Evolutionary conservation across 2,113 vertebrate species (phyloP), one percentile per base, ranked within the genome.

Genomic region (Vidua chalybeata): DNA sequence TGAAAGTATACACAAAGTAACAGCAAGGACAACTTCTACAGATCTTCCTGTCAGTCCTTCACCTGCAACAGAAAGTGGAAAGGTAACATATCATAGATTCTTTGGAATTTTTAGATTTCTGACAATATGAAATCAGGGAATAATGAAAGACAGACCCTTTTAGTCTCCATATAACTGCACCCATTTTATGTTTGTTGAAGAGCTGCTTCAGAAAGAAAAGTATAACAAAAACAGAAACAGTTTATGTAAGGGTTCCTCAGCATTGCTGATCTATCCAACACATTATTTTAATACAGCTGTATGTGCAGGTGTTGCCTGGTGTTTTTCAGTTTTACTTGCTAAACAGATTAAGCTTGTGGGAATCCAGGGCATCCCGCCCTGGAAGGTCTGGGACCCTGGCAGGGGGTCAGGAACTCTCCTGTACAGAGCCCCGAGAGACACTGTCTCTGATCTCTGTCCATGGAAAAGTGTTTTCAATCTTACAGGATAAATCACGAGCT

Each of bases 21-120:
- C 99, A 26, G 99, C 99, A 68, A 99, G 97, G 69, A 99, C 99
- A 96, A 99, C 99, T 98, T 99, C 99, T 71, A 99, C 98, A 43
- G 99, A 98, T 97, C 98, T 98, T 97, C 98, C 99, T 92, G 99
- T 97, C 51, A 97, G 88, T 18, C 98, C 98, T 61, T 99, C 98
- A 82, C 96, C 99, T 99, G 96, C 73, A 97, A 96, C 23, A 90
- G 52, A 95, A 96, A 91, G 54, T 37, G 10, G 28, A 91, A 88
- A 81, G 61, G 11, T 69, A 66, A 31, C 45, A 56, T 37, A 59
- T 48, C 43, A 78, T 26, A 37, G n/a, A 67, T 51, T 54, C 33
- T 46, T 84, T 35, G 7, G 6, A 30, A 28, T 55, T 49, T 92
- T 77, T 13, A 58, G 19, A 54, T 43, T 88, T 80, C 68, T 79